Evolutionary conservation across 2,113 vertebrate genomes (phyloP), one percentile per base, ranked within the genome.

Genomic region (Polyodon spathula): DNA sequence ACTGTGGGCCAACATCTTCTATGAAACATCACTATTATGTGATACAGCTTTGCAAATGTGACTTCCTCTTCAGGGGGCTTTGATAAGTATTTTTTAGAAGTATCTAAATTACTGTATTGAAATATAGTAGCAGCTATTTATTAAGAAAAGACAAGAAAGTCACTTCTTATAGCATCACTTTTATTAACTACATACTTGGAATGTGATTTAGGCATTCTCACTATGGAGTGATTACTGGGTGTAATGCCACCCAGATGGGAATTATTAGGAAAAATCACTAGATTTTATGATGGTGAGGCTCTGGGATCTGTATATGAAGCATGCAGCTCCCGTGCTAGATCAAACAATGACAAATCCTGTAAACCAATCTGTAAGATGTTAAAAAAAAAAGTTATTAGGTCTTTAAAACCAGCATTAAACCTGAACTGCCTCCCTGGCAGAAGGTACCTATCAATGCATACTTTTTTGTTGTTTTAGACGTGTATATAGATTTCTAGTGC

Each of bases 211-310:
- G 16, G 53, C 8, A 54, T 27, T 54, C 6, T 2, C 8, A 8
- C 15, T 11, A 7, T 6, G 2, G 9, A 54, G 15, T 54, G 53
- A 16, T 54, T 27, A 16, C 53, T 54, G 37, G 53, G 16, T 27
- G 4, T 16, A 54, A 54, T 54, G 7, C 53, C 53, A 54, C 15
- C 53, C 53, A 54, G 6, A 62, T 54, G 60, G 40, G 41, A 40
- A 40, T 54, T 15, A 54, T 55, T 41, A 54, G 17, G 41, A 54
- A 4, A 55, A 14, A 17, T 43, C 9, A 12, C 38, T 6, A 16
- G 15, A 40, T 10, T 58, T 27, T 60, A 17, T 61, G 16, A 38
- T 37, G 11, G 27, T 15, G 14, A 53, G 51, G n/a, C 51, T n/a
- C 8, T 5, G 16, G n/a, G 51, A 7, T n/a, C n/a, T 16, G 16